phyloP scores from a whole-genome alignment of 2,888 invertebrate species.

The Alitta virens region DNA sequence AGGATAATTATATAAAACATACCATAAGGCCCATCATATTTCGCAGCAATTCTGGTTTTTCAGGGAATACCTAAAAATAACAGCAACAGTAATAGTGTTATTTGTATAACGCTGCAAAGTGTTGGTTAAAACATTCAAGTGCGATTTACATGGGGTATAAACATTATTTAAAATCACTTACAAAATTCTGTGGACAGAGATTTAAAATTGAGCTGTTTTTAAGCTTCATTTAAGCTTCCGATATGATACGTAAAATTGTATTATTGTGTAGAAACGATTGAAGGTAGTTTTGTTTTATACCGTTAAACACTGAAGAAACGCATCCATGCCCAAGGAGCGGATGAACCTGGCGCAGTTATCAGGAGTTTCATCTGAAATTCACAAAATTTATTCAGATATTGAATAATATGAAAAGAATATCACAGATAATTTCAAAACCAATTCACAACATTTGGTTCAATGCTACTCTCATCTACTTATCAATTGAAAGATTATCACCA shows the following conservation, averaged over 20 bases:
- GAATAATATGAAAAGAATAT: no score
- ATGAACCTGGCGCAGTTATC: constrained; percentile 90
- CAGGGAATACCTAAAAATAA: constrained; percentile 78
- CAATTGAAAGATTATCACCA: no score
- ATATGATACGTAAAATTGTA: background rate
- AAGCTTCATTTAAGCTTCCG: background rate
- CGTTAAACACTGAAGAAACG: constrained; percentile 82
- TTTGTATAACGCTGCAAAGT: no score
- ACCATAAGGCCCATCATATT: constrained; percentile 91
- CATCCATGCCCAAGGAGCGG: constrained; percentile 82
- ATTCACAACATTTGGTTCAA: no score
- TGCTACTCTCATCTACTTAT: no score
- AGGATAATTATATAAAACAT: no score
- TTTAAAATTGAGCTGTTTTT: background rate
- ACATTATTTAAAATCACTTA: background rate
- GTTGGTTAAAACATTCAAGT: no score
- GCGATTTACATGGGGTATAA: no score
- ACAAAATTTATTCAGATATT: no score
- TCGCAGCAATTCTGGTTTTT: constrained; percentile 83
- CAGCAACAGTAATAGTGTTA: no score
- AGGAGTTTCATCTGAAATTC: constrained; percentile 81
- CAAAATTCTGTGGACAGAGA: background rate
- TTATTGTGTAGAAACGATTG: background rate
- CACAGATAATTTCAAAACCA: no score
- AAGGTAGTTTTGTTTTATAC: background rate